Evolutionary conservation across 2,888 invertebrate genomes (phyloP), one percentile per base, ranked within the genome.

Genomic region (Nymphalis urticae): DNA sequence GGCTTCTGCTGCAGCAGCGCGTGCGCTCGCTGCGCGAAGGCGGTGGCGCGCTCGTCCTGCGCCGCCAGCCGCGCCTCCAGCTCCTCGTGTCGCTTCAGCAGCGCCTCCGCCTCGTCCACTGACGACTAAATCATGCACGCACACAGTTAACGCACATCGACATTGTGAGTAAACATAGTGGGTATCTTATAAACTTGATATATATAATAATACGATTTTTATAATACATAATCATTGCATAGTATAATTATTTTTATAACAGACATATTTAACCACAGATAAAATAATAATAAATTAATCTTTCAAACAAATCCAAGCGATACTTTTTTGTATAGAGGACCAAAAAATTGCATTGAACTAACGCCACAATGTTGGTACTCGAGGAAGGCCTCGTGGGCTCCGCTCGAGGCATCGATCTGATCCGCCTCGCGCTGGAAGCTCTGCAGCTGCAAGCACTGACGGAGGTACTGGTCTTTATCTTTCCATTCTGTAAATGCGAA

Each of bases 351-450:
- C 16, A 10, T 42, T 19, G 19, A 19, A 72, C 95, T 93, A 85
- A 97, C 97, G 74, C 98, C 99, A 58, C 97, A 94, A 75, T 98
- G 96, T 13, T 94, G 94, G 86, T 97, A 97, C 78, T 98, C 98
- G 24, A 99, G 93, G 89, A 97, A 98, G 0, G 98, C 97, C 84
- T 98, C 97, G 83, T 99, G 98, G 19, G 98, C 97, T 66, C 97
- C 97, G 62, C 97, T 98, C 16, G 97, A 96, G 0, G 99, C 98
- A 88, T 99, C 99, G 73, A 99, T 97, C 84, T 98, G 97, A 85
- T 99, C 99, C 0, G 98, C 98, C 86, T 99, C 99, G 51, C 98
- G 95, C 88, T 98, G 98, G 90, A 98, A 98, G 74, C 96, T 94
- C 88, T 97, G 98, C 70, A 99, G 90, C 77, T 98, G 97, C 48